These are phyloP conservation scores for Oncorhynchus clarkii DNA, from an alignment of 2,113 vertebrate genomes.

Conservation along the genomic window DNA sequence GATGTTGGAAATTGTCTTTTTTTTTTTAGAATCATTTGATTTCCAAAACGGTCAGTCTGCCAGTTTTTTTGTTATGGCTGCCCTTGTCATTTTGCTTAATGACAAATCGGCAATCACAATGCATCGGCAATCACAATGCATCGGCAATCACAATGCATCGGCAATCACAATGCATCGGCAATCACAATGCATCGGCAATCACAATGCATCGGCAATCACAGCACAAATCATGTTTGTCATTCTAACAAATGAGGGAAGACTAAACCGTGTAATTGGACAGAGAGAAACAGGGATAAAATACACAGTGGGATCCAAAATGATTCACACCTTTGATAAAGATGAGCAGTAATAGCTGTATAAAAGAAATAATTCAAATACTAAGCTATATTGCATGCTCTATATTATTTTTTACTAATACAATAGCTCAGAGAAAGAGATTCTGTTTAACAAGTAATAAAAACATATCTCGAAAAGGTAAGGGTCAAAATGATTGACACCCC, in stretches of 20 bases:
- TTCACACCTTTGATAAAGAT: no score
- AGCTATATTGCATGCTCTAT: no score
- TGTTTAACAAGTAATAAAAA: no score
- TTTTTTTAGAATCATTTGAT: not conserved
- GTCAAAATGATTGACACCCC: no score
- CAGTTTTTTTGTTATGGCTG: not conserved
- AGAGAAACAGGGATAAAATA: not conserved
- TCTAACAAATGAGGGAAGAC: conserved; percentile 18
- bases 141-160: no score
- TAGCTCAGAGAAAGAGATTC: no score
- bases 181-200: no score
- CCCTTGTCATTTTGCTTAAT: conserved; percentile 31
- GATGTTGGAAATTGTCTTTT: not conserved
- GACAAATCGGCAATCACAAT: conserved; percentile 47
- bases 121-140: conserved; percentile 30
- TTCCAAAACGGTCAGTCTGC: not conserved
- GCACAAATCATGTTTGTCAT: conserved; percentile 33
- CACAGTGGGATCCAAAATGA: not conserved
- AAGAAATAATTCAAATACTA: no score
- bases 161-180: no score
- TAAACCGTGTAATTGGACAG: not conserved
- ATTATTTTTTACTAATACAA: no score
- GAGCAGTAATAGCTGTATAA: no score
- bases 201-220: not conserved
- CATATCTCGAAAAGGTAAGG: no score